phyloP scores from a whole-genome alignment of 2,113 vertebrate genomes.

The Indicator indicator region DNA sequence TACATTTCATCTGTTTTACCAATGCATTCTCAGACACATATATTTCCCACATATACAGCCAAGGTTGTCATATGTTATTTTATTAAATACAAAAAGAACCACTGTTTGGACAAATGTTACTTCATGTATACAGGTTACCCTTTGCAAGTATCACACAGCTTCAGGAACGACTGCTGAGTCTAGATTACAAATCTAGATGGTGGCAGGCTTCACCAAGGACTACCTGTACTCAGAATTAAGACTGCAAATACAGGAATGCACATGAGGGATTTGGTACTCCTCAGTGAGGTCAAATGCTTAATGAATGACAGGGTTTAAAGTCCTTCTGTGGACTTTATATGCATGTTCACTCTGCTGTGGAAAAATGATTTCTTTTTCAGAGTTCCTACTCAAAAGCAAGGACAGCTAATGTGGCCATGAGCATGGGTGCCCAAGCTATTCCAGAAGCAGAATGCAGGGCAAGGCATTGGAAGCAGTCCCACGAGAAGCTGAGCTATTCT shows the following conservation, averaged over 20 bases:
- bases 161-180: background rate
- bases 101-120: background rate
- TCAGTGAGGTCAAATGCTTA: background rate
- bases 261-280: background rate
- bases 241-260: background rate
- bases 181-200: background rate
- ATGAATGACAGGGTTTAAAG: background rate
- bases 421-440: background rate
- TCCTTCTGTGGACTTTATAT: background rate
- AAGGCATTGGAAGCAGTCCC: background rate
- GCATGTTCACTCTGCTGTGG: background rate
- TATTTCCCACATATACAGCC: background rate
- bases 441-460: background rate
- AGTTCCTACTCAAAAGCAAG: background rate
- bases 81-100: background rate
- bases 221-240: background rate
- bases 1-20: background rate
- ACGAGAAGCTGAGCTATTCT: fast-evolving
- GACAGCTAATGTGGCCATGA: background rate
- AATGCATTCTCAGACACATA: background rate
- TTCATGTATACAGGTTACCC: background rate
- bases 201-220: background rate
- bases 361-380: background rate
- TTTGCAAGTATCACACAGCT: background rate
- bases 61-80: background rate